Evolutionary conservation across 53 echinoderm and acorn worm genomes (phyloP).

Genomic region (Holothuria leucospilota): DNA sequence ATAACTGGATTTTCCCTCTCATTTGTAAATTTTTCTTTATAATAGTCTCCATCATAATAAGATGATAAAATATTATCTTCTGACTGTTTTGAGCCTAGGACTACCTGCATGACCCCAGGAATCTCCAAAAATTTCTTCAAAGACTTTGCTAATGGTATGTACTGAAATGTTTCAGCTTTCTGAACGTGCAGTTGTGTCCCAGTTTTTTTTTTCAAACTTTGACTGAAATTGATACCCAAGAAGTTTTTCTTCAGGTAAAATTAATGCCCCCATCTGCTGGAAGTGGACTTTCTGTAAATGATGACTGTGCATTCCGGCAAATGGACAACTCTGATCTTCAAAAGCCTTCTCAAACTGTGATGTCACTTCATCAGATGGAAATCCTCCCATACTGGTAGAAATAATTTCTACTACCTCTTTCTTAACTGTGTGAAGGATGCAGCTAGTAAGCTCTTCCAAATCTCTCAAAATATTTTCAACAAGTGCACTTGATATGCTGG

Average conservation of each 20-base stretch:
- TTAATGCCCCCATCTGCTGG: constrained; percentile 28
- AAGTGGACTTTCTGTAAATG: constrained; percentile 27
- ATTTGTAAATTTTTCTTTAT: constrained; percentile 5
- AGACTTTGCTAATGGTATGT: constrained; percentile 36
- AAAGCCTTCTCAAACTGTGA: neutral
- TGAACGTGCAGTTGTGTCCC: constrained; percentile 41
- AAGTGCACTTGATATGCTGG: constrained; percentile 30
- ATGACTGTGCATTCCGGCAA: constrained; percentile 11
- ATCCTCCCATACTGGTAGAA: too few species aligned
- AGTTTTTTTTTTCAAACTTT: constrained; percentile 34
- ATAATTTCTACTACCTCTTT: too few species aligned
- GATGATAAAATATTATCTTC: constrained; percentile 50
- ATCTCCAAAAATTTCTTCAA: constrained; percentile 52
- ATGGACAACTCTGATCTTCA: constrained; percentile 18
- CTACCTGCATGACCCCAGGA: constrained; percentile 54
- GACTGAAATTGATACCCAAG: constrained; percentile 26
- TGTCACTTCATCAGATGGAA: too few species aligned
- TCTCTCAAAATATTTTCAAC: constrained; percentile 10
- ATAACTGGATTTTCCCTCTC: constrained; percentile 9
- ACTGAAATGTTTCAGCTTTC: constrained; percentile 43
- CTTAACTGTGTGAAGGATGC: neutral
- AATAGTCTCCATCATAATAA: constrained; percentile 62
- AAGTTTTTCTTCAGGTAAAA: constrained; percentile 13
- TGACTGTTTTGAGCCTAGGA: constrained; percentile 35
- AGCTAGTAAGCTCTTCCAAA: neutral